Evolutionary conservation across 2,888 invertebrate genomes (phyloP).

Genomic region (Meghimatium bilineatum): DNA sequence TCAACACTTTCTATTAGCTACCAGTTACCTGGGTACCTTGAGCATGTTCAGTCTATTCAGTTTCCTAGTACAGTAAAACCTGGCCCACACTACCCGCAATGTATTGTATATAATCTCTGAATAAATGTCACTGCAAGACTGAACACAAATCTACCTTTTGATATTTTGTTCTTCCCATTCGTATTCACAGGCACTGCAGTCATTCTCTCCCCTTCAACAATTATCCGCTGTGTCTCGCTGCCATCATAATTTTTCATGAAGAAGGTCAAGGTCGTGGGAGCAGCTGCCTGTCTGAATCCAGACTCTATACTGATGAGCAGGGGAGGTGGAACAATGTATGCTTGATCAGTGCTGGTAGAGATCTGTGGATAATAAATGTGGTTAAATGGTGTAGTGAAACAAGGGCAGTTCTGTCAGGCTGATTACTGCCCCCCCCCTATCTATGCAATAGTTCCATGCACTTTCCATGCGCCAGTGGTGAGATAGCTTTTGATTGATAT

Average conservation of each 20-base stretch:
- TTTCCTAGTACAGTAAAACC: no score
- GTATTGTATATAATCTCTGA: not conserved
- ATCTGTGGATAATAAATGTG: not conserved
- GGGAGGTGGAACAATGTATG: slow-evolving; percentile 63
- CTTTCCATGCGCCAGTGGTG: no score
- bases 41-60: no score
- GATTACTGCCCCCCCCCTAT: no score
- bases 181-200: slow-evolving; percentile 62
- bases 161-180: slow-evolving; percentile 56
- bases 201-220: slow-evolving; percentile 65
- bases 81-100: not conserved
- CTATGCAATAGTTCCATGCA: no score
- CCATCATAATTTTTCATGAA: slow-evolving; percentile 74
- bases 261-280: slow-evolving; percentile 65
- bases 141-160: not conserved
- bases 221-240: slow-evolving; percentile 68
- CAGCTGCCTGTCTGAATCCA: slow-evolving; percentile 67
- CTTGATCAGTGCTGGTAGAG: slow-evolving; percentile 21
- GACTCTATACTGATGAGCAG: slow-evolving; percentile 71
- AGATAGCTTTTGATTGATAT: no score
- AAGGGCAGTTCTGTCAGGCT: not conserved
- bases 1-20: no score
- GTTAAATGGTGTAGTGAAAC: not conserved
- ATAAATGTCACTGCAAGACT: not conserved
- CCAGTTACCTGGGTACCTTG: no score